phyloP scores from a whole-genome alignment of 2,888 invertebrate genomes.

The Zootermopsis nevadensis region DNA sequence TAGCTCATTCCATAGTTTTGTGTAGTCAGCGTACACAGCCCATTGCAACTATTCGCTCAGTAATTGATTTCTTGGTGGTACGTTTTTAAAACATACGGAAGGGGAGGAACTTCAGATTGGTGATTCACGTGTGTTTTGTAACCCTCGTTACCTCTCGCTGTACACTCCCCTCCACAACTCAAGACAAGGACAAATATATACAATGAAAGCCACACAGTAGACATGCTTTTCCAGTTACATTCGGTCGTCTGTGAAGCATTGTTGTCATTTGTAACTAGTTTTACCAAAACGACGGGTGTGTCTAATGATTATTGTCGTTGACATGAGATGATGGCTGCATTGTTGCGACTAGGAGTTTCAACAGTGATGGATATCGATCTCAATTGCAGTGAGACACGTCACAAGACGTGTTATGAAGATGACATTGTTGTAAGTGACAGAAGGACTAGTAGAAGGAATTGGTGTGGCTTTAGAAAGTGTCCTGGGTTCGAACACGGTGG shows the following conservation, averaged over 20 bases:
- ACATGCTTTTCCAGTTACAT: neutral
- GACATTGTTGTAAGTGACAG: neutral
- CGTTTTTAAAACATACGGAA: too few species aligned
- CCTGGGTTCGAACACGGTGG: neutral
- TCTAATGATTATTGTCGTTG: neutral
- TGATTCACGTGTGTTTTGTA: conserved; percentile 14
- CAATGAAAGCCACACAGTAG: neutral
- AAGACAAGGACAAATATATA: neutral
- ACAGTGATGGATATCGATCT: neutral
- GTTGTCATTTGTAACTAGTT: neutral
- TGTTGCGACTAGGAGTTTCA: neutral
- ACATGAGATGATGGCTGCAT: neutral
- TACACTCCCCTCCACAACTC: neutral
- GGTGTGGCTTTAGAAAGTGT: neutral
- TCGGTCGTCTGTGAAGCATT: neutral
- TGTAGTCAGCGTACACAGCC: too few species aligned
- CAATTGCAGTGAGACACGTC: neutral
- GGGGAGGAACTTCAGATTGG: neutral
- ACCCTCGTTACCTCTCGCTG: neutral
- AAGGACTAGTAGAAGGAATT: neutral
- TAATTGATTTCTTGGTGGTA: too few species aligned
- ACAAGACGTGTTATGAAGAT: neutral
- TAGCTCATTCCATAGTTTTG: too few species aligned
- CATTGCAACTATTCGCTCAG: too few species aligned
- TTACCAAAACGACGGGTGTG: neutral